These are phyloP conservation scores for Emydocephalus ijimae DNA, from an alignment of 2,113 vertebrate species.

Conservation along the genomic window DNA sequence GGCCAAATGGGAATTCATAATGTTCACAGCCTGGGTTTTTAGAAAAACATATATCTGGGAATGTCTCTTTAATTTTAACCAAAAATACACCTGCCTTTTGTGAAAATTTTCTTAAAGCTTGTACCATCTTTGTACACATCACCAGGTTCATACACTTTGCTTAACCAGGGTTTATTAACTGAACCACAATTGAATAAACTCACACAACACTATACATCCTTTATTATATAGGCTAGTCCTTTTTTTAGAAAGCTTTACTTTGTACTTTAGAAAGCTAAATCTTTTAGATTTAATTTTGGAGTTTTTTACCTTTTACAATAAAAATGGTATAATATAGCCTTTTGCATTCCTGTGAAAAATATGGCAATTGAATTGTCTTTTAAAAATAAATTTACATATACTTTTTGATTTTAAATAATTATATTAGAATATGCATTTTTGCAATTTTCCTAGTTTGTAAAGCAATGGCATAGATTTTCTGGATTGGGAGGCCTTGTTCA, in stretches of 20 bases:
- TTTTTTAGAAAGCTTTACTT: not conserved
- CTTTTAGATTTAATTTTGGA: not conserved
- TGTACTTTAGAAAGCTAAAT: not conserved
- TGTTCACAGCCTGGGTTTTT: not conserved
- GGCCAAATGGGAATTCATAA: not conserved
- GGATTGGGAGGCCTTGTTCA: not conserved
- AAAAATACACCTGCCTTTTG: not conserved
- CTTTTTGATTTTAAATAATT: not conserved
- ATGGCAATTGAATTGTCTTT: not conserved
- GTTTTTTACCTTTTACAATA: not conserved
- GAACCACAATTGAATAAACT: not conserved
- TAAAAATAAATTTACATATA: not conserved
- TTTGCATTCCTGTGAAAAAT: not conserved
- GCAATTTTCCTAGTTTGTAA: not conserved
- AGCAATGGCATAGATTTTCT: not conserved
- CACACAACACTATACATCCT: not conserved
- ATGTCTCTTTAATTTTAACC: not conserved
- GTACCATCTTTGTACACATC: not conserved
- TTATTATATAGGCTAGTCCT: not conserved
- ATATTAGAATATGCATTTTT: not conserved
- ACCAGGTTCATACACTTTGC: not conserved
- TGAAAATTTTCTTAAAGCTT: not conserved
- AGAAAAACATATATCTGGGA: not conserved
- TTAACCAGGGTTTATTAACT: not conserved
- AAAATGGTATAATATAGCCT: not conserved